A percentile compares a stretch with the other conserved stretches of the same genome.
These are phyloP conservation scores for Protophormia terraenovae DNA, from an alignment of 2,888 invertebrate genomes.

Conservation along the genomic window DNA sequence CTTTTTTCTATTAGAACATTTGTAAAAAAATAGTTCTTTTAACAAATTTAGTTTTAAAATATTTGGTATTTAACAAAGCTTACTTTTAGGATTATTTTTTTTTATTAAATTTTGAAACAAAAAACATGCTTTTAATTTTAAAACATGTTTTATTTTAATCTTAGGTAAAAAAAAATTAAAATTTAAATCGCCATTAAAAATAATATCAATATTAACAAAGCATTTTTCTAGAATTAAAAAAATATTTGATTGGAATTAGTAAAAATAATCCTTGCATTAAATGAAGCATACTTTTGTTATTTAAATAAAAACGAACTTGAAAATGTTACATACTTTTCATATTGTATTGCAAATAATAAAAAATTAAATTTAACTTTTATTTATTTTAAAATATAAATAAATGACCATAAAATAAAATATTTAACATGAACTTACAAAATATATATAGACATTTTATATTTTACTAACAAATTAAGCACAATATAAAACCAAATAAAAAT, in stretches of 20 bases:
- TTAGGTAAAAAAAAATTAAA: too few species aligned
- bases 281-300: slow-evolving; percentile 23
- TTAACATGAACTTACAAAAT: slow-evolving; percentile 45
- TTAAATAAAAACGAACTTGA: slow-evolving; percentile 26
- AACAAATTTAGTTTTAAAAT: too few species aligned
- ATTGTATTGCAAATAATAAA: not conserved
- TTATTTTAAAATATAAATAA: slow-evolving; percentile 24
- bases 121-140: too few species aligned
- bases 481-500: slow-evolving; percentile 4
- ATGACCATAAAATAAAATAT: slow-evolving; percentile 44
- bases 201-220: not conserved
- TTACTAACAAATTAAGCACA: slow-evolving; percentile 60
- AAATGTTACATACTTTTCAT: slow-evolving; percentile 23
- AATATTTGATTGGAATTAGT: not conserved
- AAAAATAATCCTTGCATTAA: not conserved
- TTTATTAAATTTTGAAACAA: too few species aligned
- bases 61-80: too few species aligned
- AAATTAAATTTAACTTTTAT: not conserved
- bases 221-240: not conserved
- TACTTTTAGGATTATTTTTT: not conserved
- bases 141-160: too few species aligned
- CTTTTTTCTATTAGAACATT: too few species aligned
- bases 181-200: not conserved
- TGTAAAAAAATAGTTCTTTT: too few species aligned
- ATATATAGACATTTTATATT: slow-evolving; percentile 41